Evolutionary conservation across 2,888 invertebrate genomes (phyloP).

Genomic region (Carabus problematicus): DNA sequence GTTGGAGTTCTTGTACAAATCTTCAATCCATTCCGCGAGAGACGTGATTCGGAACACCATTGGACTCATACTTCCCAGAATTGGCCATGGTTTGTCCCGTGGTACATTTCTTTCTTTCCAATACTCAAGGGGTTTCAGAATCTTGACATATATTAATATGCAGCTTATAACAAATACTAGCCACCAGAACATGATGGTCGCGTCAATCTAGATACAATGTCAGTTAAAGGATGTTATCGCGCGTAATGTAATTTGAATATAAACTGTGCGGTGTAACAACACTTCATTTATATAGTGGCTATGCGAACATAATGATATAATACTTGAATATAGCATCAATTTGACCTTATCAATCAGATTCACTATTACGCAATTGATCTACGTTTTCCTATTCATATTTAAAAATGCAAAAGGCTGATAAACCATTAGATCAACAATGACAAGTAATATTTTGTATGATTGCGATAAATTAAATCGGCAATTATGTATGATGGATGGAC

Average conservation of each 20-base stretch:
- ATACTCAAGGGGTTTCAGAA: slow-evolving; percentile 39
- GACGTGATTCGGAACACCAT: slow-evolving; percentile 18
- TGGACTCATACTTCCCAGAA: slow-evolving; percentile 38
- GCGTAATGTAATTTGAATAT: not conserved
- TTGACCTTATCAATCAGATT: no score
- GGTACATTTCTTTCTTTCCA: slow-evolving; percentile 35
- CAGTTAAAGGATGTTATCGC: not conserved
- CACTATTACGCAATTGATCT: no score
- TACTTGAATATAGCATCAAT: no score
- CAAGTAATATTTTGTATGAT: no score
- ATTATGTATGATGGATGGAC: no score
- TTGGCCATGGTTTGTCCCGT: slow-evolving; percentile 39
- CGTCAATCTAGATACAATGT: not conserved
- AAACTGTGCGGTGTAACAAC: no score
- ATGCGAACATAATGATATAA: no score
- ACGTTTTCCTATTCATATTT: no score
- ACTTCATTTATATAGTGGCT: no score
- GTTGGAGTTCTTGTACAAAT: slow-evolving; percentile 8
- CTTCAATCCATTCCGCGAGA: slow-evolving; percentile 15
- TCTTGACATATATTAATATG: slow-evolving; percentile 41
- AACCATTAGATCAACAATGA: no score
- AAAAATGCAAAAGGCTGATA: no score
- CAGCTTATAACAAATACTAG: slow-evolving; percentile 26
- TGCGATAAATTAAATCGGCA: no score
- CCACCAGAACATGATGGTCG: slow-evolving; percentile 19